phyloP scores from a whole-genome alignment of 2,113 vertebrate species.

The Poeciliopsis retropinna region DNA sequence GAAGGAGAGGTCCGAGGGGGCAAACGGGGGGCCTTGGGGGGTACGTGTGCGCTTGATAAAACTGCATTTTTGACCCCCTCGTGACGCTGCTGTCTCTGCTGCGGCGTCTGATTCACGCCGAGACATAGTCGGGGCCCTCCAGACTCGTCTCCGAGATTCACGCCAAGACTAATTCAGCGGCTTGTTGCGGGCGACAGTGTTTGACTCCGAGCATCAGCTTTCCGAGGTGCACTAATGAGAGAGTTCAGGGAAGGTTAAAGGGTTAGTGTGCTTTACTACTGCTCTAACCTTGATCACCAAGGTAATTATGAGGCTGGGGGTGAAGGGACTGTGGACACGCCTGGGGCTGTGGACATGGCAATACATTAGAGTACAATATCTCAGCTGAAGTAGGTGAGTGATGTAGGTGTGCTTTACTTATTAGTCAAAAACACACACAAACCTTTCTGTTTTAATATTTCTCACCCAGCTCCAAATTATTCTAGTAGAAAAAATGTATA shows the following conservation, averaged over 20 bases:
- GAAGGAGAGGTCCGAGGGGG: conserved; percentile 19
- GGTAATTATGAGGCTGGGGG: conserved; percentile 81
- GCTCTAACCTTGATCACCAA: conserved; percentile 75
- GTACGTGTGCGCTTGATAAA: conserved; percentile 65
- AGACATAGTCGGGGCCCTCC: conserved; percentile 50
- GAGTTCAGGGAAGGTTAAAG: conserved; percentile 82
- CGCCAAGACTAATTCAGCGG: conserved; percentile 82
- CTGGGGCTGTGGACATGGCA: conserved; percentile 49
- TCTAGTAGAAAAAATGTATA: background rate
- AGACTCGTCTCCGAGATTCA: conserved; percentile 69
- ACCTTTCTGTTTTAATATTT: conserved; percentile 7
- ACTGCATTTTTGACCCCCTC: conserved; percentile 77
- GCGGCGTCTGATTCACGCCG: conserved; percentile 69
- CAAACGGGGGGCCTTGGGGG: conserved; percentile 26
- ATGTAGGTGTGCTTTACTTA: conserved; percentile 27
- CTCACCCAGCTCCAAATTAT: background rate
- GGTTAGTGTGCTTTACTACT: conserved; percentile 76
- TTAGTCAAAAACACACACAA: conserved; percentile 20
- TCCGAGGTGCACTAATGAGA: conserved; percentile 65
- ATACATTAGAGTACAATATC: conserved; percentile 44
- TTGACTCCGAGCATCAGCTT: conserved; percentile 60
- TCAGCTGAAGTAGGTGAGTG: conserved; percentile 9
- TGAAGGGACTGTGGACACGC: conserved; percentile 72
- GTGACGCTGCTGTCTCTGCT: conserved; percentile 65
- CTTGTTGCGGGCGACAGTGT: conserved; percentile 78